Evolutionary conservation across 2,888 invertebrate species (phyloP).

Genomic region (Iselma pallidipennis): DNA sequence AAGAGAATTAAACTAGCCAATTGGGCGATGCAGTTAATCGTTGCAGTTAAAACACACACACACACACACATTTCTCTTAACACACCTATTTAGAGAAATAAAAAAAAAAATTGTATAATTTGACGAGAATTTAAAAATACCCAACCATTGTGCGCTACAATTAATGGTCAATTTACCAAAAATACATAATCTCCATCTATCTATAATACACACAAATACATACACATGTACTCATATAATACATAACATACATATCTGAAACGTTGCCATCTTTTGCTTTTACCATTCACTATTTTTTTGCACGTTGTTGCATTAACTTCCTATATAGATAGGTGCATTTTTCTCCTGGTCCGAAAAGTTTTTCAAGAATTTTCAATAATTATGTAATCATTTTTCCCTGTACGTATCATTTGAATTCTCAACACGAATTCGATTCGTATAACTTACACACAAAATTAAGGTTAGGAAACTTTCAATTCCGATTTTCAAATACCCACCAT

Average conservation of each 20-base stretch:
- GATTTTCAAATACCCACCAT: conserved; percentile 48
- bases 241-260: neutral
- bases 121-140: neutral
- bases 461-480: conserved; percentile 49
- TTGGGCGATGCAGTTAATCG: neutral
- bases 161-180: neutral
- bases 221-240: neutral
- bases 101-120: neutral
- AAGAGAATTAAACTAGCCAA: neutral
- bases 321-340: neutral
- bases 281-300: conserved; percentile 1
- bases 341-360: neutral
- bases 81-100: too few relatives aligned
- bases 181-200: neutral
- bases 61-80: neutral
- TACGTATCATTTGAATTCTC: neutral
- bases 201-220: neutral
- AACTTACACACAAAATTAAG: conserved; percentile 34
- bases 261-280: conserved; percentile 8
- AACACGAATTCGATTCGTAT: neutral
- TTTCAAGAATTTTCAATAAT: conserved; percentile 1
- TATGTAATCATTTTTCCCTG: neutral
- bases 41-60: neutral
- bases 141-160: neutral
- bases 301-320: neutral